phyloP scores from a whole-genome alignment of 2,888 invertebrate species.

The Iselma pallidipennis region DNA sequence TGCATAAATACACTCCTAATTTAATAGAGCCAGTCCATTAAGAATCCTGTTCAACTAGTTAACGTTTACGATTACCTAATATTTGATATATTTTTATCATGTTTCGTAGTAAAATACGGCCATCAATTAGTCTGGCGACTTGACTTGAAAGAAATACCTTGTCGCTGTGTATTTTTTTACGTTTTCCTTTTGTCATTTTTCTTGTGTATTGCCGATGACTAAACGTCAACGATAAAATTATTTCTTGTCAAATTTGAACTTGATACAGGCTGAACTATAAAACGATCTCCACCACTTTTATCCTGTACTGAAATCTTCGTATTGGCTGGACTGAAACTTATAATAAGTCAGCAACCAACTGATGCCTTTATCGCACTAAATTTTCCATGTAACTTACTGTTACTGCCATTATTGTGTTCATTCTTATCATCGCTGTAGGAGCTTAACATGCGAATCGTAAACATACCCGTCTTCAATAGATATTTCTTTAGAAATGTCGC shows the following conservation, averaged over 20 bases:
- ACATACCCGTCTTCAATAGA: conserved; percentile 5
- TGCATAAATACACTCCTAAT: conserved; percentile 2
- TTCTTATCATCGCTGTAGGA: conserved; percentile 7
- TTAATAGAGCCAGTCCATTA: conserved; percentile 7
- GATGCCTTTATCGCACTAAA: conserved; percentile 7
- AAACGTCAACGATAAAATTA: not conserved
- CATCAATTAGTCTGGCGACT: conserved; percentile 1
- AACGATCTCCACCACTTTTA: not conserved
- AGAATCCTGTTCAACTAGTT: conserved; percentile 4
- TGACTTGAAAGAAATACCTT: not conserved
- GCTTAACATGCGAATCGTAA: conserved; percentile 8
- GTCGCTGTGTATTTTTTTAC: too few relatives aligned
- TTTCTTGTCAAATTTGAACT: not conserved
- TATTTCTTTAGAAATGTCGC: conserved; percentile 7
- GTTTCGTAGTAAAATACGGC: not conserved
- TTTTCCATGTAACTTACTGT: conserved; percentile 7
- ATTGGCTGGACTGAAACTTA: conserved; percentile 4
- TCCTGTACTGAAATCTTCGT: not conserved
- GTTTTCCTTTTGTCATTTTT: too few relatives aligned
- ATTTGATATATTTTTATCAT: conserved; percentile 4
- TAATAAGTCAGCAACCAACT: conserved; percentile 7
- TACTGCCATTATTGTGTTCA: conserved; percentile 7
- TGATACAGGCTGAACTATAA: not conserved
- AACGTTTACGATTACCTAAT: conserved; percentile 9
- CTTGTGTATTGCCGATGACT: not conserved